Conservation (phyloP, 2,113 vertebrate species). For the Tachysurus vachellii region DNA sequence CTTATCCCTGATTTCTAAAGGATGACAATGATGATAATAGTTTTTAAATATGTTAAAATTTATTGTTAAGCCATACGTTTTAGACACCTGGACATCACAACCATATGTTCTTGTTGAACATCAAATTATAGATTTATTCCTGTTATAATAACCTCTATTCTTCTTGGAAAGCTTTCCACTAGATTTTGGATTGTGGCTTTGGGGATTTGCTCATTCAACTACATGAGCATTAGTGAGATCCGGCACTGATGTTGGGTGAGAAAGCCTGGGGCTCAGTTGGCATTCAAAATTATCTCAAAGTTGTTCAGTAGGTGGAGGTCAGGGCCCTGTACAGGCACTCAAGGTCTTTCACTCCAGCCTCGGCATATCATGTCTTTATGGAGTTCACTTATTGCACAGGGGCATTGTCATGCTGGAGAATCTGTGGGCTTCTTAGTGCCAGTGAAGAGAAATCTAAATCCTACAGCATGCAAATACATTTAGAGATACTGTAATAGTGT, state of each 20-base stretch:
- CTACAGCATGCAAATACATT: not conserved
- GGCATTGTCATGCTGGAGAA: not conserved
- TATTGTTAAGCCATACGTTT: not conserved
- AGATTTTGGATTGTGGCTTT: not conserved
- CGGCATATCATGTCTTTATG: not conserved
- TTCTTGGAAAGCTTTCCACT: too few species aligned
- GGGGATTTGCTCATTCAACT: not conserved
- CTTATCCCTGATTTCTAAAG: not conserved
- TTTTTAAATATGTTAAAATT: not conserved
- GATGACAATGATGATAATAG: not conserved
- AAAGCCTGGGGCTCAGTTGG: too few species aligned
- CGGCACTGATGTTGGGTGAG: too few species aligned
- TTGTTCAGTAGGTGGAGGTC: not conserved
- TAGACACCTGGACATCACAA: not conserved
- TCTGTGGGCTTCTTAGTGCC: not conserved
- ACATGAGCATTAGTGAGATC: not conserved
- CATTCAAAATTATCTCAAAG: too few species aligned
- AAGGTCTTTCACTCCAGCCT: not conserved
- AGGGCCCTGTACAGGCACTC: not conserved
- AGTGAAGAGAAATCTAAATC: not conserved
- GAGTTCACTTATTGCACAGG: not conserved
- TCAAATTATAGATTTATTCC: not conserved
- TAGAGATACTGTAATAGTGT: not conserved
- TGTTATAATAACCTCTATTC: too few species aligned
- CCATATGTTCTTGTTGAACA: not conserved